Evolutionary conservation across 1,140 invertebrate genomes (phyloP).

Genomic region (Drosophila nasuta): DNA sequence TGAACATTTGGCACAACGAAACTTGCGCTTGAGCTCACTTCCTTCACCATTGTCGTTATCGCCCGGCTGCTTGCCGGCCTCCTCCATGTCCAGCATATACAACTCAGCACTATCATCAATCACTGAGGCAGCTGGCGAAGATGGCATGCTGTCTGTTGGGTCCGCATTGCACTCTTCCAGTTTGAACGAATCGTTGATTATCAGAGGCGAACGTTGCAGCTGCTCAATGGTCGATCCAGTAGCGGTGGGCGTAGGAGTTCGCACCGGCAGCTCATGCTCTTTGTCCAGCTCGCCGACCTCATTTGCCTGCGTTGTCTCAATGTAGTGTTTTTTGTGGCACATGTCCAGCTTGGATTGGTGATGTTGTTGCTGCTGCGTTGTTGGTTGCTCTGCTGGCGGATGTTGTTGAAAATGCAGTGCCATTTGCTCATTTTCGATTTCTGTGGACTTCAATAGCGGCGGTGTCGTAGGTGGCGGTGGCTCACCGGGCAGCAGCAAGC

Average conservation of each 20-base stretch:
- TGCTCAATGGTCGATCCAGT: constrained; percentile 55
- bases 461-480: constrained; percentile 28
- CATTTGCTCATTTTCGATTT: constrained; percentile 41
- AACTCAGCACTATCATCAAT: constrained; percentile 42
- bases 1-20: constrained; percentile 88
- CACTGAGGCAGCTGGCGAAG: constrained; percentile 40
- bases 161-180: constrained; percentile 46
- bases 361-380: neutral
- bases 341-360: constrained; percentile 36
- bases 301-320: constrained; percentile 3
- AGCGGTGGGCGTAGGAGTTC: constrained; percentile 15
- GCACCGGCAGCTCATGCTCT: constrained; percentile 38
- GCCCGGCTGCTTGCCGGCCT: neutral
- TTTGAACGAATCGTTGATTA: constrained; percentile 55
- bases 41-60: constrained; percentile 4
- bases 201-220: constrained; percentile 54
- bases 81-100: constrained; percentile 37
- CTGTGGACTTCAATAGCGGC: neutral
- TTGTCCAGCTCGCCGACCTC: neutral
- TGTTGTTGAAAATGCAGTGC: constrained; percentile 49
- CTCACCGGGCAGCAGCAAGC: constrained; percentile 60
- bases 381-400: neutral
- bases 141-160: constrained; percentile 15
- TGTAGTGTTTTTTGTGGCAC: constrained; percentile 29
- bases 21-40: constrained; percentile 52